Evolutionary conservation across 2,888 invertebrate genomes (phyloP).

Genomic region (Thereva unica): DNA sequence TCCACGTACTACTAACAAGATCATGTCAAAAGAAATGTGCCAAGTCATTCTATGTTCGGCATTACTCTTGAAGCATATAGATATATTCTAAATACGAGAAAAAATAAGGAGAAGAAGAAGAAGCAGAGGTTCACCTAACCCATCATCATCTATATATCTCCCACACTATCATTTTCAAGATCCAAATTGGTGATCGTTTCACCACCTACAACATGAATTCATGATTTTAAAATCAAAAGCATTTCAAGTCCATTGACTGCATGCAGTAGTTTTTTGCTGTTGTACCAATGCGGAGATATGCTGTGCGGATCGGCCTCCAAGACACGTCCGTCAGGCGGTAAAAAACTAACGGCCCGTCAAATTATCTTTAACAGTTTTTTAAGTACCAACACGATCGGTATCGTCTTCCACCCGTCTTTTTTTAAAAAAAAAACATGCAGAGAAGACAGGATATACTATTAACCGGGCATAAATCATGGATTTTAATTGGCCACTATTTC

Average conservation of each 20-base stretch:
- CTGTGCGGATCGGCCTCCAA: neutral
- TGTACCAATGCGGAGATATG: too few species aligned
- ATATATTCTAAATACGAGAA: too few species aligned
- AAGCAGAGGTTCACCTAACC: conserved; percentile 9
- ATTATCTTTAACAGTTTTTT: conserved; percentile 40
- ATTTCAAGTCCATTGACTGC: conserved; percentile 30
- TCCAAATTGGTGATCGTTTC: conserved; percentile 28
- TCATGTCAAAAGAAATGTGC: conserved; percentile 31
- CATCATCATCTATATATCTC: conserved; percentile 25
- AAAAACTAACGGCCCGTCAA: conserved; percentile 37
- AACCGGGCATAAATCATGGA: conserved; percentile 23
- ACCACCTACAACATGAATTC: conserved; percentile 32
- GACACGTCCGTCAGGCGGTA: conserved; percentile 17
- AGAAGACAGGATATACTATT: conserved; percentile 9
- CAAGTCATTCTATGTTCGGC: conserved; percentile 3
- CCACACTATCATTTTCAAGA: conserved; percentile 28
- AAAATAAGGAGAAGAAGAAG: too few species aligned
- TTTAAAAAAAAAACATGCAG: neutral
- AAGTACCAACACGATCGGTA: conserved; percentile 27
- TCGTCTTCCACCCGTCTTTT: neutral
- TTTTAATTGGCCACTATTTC: conserved; percentile 24
- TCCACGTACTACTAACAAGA: conserved; percentile 31
- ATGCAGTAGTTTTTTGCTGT: neutral
- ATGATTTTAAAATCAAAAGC: conserved; percentile 12
- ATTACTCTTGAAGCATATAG: neutral